phyloP scores from a whole-genome alignment of 2,113 vertebrate genomes.

The Cygnus atratus region DNA sequence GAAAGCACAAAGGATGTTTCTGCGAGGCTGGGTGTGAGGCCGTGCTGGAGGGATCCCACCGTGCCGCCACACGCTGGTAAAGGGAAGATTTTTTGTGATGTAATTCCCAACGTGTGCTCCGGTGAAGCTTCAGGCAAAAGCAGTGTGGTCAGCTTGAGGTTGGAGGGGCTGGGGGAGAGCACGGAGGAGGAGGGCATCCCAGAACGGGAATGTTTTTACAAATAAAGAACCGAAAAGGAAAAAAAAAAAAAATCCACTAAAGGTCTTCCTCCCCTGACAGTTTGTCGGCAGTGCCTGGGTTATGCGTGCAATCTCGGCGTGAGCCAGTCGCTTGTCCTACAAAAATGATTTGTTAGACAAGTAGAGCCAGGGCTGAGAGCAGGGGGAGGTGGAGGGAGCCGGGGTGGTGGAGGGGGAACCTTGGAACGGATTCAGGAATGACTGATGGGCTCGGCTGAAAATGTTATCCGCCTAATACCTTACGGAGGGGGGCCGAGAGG shows the following conservation, averaged over 20 bases:
- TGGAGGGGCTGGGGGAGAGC: neutral
- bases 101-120: neutral
- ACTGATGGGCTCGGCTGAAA: slow-evolving; percentile 62
- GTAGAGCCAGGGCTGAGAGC: slow-evolving; percentile 45
- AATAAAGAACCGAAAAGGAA: neutral
- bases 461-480: slow-evolving; percentile 54
- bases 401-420: slow-evolving; percentile 24
- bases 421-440: slow-evolving; percentile 68
- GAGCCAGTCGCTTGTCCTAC: slow-evolving; percentile 57
- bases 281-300: slow-evolving; percentile 3
- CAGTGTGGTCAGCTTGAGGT: neutral
- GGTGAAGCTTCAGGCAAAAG: neutral
- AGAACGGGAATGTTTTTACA: neutral
- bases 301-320: neutral
- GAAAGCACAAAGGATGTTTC: neutral
- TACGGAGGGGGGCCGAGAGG: neutral
- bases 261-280: slow-evolving; percentile 11
- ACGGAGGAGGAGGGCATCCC: neutral
- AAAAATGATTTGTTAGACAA: slow-evolving; percentile 54
- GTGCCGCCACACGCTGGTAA: neutral
- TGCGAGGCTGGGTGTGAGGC: neutral
- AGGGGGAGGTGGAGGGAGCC: neutral
- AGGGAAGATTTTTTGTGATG: neutral
- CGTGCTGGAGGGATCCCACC: neutral
- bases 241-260: neutral